phyloP scores from a whole-genome alignment of 2,797 vertebrate genomes.

The Sitta carolinensis region DNA sequence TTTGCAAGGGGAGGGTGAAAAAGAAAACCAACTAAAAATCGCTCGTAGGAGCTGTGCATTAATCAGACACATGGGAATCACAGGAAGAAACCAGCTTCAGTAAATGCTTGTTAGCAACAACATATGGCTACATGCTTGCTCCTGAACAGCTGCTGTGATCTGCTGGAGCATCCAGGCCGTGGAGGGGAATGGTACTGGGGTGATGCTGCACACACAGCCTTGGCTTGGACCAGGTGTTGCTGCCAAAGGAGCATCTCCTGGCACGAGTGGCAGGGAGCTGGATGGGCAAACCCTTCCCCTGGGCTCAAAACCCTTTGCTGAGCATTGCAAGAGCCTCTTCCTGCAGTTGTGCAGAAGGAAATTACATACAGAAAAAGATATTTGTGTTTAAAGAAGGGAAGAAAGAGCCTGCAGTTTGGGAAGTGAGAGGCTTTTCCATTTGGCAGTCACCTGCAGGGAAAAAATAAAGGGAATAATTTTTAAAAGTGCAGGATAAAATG shows the following conservation, averaged over 20 bases:
- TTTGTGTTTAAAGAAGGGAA: background rate
- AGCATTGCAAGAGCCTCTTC: background rate
- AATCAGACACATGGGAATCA: constrained; percentile 55
- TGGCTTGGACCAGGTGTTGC: background rate
- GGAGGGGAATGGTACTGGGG: fast-evolving
- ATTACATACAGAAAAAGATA: fast-evolving
- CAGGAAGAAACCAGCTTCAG: background rate
- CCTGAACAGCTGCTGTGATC: constrained; percentile 37
- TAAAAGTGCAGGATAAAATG: background rate
- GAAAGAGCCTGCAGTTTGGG: background rate
- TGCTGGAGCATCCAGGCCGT: background rate
- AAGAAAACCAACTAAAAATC: background rate
- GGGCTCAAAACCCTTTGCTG: fast-evolving
- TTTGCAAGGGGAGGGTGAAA: background rate
- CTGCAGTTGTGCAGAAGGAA: background rate
- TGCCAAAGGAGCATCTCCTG: background rate
- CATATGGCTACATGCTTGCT: background rate
- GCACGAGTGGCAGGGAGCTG: fast-evolving
- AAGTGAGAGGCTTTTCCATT: background rate
- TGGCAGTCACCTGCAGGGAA: background rate
- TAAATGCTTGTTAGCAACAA: constrained; percentile 53
- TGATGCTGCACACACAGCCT: fast-evolving
- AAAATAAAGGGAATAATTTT: background rate
- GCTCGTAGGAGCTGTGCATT: background rate
- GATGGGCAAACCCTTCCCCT: background rate